phyloP scores from a whole-genome alignment of 1,140 invertebrate genomes.

The Drosophila novamexicana region DNA sequence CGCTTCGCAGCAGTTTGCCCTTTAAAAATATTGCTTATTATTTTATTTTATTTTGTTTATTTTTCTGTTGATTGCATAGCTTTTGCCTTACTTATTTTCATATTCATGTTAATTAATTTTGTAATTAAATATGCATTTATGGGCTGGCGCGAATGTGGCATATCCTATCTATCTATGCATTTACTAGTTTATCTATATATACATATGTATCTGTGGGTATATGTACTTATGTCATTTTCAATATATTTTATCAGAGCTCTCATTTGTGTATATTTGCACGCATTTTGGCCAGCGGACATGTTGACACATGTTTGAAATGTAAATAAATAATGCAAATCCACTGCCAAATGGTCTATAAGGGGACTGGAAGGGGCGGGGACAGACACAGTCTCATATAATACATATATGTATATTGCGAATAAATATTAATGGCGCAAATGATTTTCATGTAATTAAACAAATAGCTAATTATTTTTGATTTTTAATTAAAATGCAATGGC shows the following conservation, averaged over 20 bases:
- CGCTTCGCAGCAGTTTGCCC: constrained; percentile 32
- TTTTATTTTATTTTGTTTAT: constrained; percentile 9
- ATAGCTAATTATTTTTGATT: constrained; percentile 70
- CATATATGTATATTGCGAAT: constrained; percentile 41
- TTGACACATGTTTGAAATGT: constrained; percentile 83
- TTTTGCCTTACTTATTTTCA: constrained; percentile 58
- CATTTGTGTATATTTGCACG: constrained; percentile 65
- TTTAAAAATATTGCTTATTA: constrained; percentile 35
- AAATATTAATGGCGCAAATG: constrained; percentile 75
- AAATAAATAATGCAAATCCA: constrained; percentile 75
- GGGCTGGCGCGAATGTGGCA: constrained; percentile 55
- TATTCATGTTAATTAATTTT: constrained; percentile 78
- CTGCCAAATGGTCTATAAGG: constrained; percentile 8
- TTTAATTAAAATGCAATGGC: constrained; percentile 60
- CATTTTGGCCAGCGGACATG: constrained; percentile 69
- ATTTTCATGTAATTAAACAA: constrained; percentile 65
- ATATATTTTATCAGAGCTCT: constrained; percentile 65
- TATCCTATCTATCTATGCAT: constrained; percentile 31
- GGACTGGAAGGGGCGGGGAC: neutral
- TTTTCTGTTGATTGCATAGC: constrained; percentile 18
- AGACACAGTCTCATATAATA: constrained; percentile 17
- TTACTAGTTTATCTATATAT: neutral
- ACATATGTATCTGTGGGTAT: constrained; percentile 28
- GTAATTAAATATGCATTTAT: constrained; percentile 79
- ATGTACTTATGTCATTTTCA: constrained; percentile 65